These are phyloP conservation scores for Drosophila incognita DNA, from an alignment of 2,888 invertebrate genomes.

Conservation along the genomic window DNA sequence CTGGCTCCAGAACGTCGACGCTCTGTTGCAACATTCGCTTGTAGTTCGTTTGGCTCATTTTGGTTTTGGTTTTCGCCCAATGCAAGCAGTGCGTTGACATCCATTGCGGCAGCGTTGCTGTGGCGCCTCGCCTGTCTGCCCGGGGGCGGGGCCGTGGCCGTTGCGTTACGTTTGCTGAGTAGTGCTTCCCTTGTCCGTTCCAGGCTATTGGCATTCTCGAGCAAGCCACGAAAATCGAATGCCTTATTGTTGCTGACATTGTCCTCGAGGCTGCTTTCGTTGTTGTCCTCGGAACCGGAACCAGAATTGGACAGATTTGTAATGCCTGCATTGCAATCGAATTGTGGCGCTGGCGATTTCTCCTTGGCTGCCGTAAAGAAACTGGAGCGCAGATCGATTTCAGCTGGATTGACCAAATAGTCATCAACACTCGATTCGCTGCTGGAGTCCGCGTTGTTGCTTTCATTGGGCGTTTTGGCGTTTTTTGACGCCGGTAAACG, in stretches of 20 bases:
- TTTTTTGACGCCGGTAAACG: slow-evolving; percentile 79
- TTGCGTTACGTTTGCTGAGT: slow-evolving; percentile 66
- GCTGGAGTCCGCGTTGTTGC: slow-evolving; percentile 60
- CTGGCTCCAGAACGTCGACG: slow-evolving; percentile 30
- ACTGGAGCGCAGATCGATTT: slow-evolving; percentile 86
- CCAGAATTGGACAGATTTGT: slow-evolving; percentile 80
- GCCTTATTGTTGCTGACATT: slow-evolving; percentile 56
- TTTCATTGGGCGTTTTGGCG: slow-evolving; percentile 79
- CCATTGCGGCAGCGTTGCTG: slow-evolving; percentile 79
- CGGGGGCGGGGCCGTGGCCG: slow-evolving; percentile 32
- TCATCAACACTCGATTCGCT: slow-evolving; percentile 50
- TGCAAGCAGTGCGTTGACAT: slow-evolving; percentile 88
- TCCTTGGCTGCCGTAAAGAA: slow-evolving; percentile 85
- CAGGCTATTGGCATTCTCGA: slow-evolving; percentile 87
- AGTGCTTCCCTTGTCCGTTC: slow-evolving; percentile 87
- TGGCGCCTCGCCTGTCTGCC: slow-evolving; percentile 13
- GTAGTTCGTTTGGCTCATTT: slow-evolving; percentile 51
- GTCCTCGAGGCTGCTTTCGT: slow-evolving; percentile 72
- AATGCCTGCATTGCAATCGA: slow-evolving; percentile 84
- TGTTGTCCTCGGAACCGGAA: slow-evolving; percentile 81
- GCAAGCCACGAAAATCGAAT: slow-evolving; percentile 85
- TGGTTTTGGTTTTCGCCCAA: slow-evolving; percentile 86
- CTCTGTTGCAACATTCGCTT: not conserved
- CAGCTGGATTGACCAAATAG: slow-evolving; percentile 85
- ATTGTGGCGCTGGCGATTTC: slow-evolving; percentile 74